Percentiles rank a stretch among this genome's conserved stretches.
Conservation (phyloP, 2,888 invertebrate genomes). For the Phalangium opilio region DNA sequence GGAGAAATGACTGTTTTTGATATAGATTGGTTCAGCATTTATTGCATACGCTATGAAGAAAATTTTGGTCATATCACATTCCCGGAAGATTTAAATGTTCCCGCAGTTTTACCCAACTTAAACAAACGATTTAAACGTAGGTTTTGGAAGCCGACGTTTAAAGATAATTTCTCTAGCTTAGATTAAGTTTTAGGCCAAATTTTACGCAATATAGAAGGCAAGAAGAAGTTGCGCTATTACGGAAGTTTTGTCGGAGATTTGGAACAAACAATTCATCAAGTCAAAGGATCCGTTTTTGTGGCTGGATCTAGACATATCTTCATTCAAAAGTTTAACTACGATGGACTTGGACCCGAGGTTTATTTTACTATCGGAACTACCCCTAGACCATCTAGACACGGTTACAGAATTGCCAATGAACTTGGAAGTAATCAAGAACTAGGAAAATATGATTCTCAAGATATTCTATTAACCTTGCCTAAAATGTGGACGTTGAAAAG, state of each 20-base stretch:
- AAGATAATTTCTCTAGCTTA: not conserved
- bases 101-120: conserved; percentile 53
- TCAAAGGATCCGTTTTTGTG: conserved; percentile 15
- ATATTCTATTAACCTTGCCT: conserved; percentile 21
- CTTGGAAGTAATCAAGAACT: conserved; percentile 44
- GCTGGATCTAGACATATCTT: conserved; percentile 16
- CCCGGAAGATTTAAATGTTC: conserved; percentile 74
- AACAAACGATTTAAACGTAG: conserved; percentile 6
- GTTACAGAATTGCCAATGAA: conserved; percentile 64
- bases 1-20: conserved; percentile 71
- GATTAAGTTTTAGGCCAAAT: too few relatives aligned
- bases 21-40: conserved; percentile 79
- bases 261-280: conserved; percentile 16
- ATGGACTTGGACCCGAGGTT: conserved; percentile 42
- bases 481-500: conserved; percentile 18
- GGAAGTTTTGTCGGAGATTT: conserved; percentile 15
- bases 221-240: conserved; percentile 6
- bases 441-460: conserved; percentile 18
- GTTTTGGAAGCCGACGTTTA: not conserved
- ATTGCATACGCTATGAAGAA: conserved; percentile 74
- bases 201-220: too few relatives aligned
- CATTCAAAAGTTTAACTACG: conserved; percentile 16
- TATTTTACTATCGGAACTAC: conserved; percentile 74
- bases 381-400: conserved; percentile 48
- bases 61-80: conserved; percentile 81